Conservation (phyloP, 2,888 invertebrate genomes). For the Encarsia formosa region DNA sequence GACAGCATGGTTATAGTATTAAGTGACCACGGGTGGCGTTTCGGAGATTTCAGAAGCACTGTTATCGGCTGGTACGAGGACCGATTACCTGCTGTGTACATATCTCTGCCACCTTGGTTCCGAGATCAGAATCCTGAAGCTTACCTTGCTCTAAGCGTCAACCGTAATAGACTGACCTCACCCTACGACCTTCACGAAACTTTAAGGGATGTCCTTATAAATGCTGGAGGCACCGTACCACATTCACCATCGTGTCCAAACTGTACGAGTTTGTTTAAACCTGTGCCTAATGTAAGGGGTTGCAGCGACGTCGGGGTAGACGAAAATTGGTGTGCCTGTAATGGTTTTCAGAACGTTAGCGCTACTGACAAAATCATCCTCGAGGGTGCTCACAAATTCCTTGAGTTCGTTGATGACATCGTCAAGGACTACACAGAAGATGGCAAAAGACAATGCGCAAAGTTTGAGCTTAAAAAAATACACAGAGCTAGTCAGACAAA, state of each 20-base stretch:
- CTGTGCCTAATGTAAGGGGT: constrained; percentile 59
- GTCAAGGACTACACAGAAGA: constrained; percentile 40
- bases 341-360: constrained; percentile 56
- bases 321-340: constrained; percentile 76
- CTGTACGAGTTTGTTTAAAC: constrained; percentile 63
- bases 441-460: constrained; percentile 53
- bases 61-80: constrained; percentile 75
- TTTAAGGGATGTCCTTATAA: constrained; percentile 59
- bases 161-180: constrained; percentile 66
- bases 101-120: constrained; percentile 65
- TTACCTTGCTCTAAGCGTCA: constrained; percentile 57
- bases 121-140: constrained; percentile 56
- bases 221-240: constrained; percentile 53
- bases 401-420: constrained; percentile 46
- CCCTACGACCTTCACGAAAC: constrained; percentile 76
- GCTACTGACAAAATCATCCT: constrained; percentile 53
- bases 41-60: constrained; percentile 66
- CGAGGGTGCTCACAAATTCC: constrained; percentile 54
- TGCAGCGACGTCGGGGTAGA: constrained; percentile 66
- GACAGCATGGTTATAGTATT: constrained; percentile 68
- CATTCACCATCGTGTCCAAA: constrained; percentile 59
- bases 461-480: constrained; percentile 55
- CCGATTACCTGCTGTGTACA: constrained; percentile 68
- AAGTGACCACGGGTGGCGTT: constrained; percentile 77
- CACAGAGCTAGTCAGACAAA: constrained; percentile 55